Evolutionary conservation across 2,888 invertebrate species (phyloP).

Genomic region (Erannis defoliaria): DNA sequence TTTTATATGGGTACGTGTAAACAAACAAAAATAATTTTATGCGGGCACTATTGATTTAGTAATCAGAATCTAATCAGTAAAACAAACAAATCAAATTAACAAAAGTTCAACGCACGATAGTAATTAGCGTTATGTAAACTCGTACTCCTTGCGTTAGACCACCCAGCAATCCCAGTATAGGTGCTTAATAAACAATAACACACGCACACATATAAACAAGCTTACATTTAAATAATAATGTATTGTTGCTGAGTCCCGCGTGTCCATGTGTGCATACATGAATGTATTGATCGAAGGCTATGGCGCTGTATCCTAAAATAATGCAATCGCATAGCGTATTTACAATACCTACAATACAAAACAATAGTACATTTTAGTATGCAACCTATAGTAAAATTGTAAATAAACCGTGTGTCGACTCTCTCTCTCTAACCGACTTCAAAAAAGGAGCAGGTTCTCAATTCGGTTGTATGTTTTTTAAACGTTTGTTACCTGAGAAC

Average conservation of each 20-base stretch:
- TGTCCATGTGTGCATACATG: slow-evolving; percentile 7
- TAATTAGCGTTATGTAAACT: background rate
- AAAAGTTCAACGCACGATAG: background rate
- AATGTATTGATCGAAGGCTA: background rate
- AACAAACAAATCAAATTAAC: background rate
- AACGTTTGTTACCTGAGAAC: too few relatives aligned
- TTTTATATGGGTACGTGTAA: too few relatives aligned
- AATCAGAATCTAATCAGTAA: background rate
- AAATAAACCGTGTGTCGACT: too few relatives aligned
- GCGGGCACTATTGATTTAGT: background rate
- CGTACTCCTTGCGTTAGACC: background rate
- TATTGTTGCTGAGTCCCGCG: slow-evolving; percentile 7
- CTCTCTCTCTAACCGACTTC: too few relatives aligned
- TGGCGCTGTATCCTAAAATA: background rate
- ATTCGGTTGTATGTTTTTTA: too few relatives aligned
- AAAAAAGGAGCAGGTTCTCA: too few relatives aligned
- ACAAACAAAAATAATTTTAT: too few relatives aligned
- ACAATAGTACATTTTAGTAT: too few relatives aligned
- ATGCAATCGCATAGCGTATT: background rate
- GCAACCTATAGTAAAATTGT: too few relatives aligned
- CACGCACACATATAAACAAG: slow-evolving; percentile 3
- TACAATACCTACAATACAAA: too few relatives aligned
- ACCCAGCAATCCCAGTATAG: background rate
- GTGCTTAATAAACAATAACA: slow-evolving; percentile 11
- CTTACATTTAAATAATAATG: background rate